Evolutionary conservation across 30 jellyfish, hydroid and myxozoan genomes (phyloP), one percentile per base, ranked within the genome.

Genomic region (Clytia hemisphaerica): DNA sequence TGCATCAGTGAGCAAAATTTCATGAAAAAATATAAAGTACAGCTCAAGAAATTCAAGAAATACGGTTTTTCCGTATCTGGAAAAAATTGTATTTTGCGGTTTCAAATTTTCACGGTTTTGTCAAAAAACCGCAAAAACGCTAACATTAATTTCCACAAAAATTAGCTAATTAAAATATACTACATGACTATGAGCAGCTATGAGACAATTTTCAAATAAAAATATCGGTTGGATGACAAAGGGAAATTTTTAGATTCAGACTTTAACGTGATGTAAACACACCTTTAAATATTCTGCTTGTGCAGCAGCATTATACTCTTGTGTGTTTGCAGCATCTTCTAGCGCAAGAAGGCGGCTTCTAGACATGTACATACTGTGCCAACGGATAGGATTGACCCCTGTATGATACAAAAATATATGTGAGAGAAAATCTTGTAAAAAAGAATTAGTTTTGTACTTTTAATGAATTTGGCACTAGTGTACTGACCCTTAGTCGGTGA

Each of bases 201-300:
- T n/a, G n/a, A n/a, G n/a, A n/a, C n/a, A n/a, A n/a, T n/a, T n/a
- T n/a, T n/a, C n/a, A n/a, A n/a, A n/a, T n/a, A n/a, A n/a, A n/a
- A n/a, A n/a, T n/a, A 9, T n/a, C 16, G 16, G 15, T 9, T 40
- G 53, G 16, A 16, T n/a, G 15, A 10, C 53, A 40, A 9, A 9
- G 16, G 10, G 16, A 40, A 40, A 10, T 9, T 40, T 10, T 40
- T 40, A 9, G 53, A 40, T n/a, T 40, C 15, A 9, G 16, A 10
- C 16, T 9, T n/a, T 9, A 9, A 9, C 10, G 53, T 40, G 53
- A n/a, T 7, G 61, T 26, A 28, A 7, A 50, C 76, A 10, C 31
- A 88, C 97, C 79, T 75, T 79, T 24, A 88, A 81, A 55, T 88
- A 88, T 54, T 88, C 97, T 2, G 93, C 97, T 53, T 88, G 97